Evolutionary conservation across 1,140 invertebrate species (phyloP).

Genomic region (Acromyrmex charruanus): DNA sequence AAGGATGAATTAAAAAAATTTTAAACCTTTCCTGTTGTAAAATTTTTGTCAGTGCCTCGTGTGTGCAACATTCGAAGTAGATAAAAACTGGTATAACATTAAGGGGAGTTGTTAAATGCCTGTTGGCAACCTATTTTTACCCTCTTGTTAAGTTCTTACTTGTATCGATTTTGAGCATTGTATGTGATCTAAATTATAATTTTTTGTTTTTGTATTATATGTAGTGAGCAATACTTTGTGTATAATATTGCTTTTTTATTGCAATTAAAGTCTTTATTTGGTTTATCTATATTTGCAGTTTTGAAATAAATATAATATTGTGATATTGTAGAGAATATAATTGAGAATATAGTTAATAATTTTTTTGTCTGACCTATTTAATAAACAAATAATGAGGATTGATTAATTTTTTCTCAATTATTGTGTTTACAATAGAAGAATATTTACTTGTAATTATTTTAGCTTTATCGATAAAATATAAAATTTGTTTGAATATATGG

Average conservation of each 20-base stretch:
- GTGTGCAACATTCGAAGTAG: background rate
- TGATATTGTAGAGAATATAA: background rate
- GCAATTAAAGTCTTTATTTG: background rate
- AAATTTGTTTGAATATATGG: too few relatives aligned
- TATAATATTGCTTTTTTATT: background rate
- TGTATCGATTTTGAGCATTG: background rate
- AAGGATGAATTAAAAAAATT: background rate
- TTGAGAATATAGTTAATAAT: too few relatives aligned
- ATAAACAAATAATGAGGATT: too few relatives aligned
- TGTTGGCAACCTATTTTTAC: background rate
- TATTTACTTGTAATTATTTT: too few relatives aligned
- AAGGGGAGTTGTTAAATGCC: background rate
- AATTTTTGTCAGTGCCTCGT: background rate
- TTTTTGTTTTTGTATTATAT: background rate
- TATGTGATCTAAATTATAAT: background rate
- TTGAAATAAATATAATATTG: too few relatives aligned
- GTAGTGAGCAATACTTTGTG: background rate
- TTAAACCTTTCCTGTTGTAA: background rate
- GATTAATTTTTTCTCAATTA: too few relatives aligned
- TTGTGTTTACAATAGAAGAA: too few relatives aligned
- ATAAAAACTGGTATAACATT: background rate
- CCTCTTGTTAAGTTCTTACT: background rate
- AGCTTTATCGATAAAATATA: too few relatives aligned
- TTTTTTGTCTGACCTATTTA: too few relatives aligned
- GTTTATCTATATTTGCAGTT: background rate